phyloP scores from a whole-genome alignment of 2,797 vertebrate species.

The Artibeus lituratus region DNA sequence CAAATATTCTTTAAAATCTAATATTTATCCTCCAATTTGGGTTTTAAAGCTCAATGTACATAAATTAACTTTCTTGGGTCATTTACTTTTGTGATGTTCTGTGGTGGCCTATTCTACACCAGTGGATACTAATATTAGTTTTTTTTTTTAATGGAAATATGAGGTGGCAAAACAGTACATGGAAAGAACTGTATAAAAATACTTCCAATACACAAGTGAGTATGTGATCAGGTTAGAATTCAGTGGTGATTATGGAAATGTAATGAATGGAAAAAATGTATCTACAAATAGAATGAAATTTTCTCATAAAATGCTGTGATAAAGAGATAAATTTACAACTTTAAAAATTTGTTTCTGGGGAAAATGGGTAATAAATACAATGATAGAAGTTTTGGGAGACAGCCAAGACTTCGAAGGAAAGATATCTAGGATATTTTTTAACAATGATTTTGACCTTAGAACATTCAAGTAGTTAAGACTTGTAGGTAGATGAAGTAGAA shows the following conservation, averaged over 20 bases:
- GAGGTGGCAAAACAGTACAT: neutral
- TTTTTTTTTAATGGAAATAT: neutral
- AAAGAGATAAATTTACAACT: neutral
- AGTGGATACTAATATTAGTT: neutral
- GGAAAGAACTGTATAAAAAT: conserved; percentile 15
- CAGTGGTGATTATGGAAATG: neutral
- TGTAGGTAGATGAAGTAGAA: neutral
- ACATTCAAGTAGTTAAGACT: neutral
- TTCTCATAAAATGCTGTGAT: neutral
- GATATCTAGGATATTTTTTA: neutral
- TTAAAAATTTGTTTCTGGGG: neutral
- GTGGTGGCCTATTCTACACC: neutral
- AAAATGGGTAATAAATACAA: conserved; percentile 7
- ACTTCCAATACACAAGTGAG: neutral
- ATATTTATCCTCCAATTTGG: neutral
- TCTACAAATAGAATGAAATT: neutral
- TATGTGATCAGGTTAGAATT: neutral
- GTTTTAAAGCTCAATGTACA: neutral
- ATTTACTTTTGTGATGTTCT: conserved; percentile 3
- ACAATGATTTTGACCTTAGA: neutral
- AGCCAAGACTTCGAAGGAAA: neutral
- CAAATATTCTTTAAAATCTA: conserved; percentile 7
- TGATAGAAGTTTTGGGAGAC: neutral
- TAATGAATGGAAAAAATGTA: neutral
- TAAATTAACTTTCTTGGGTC: conserved; percentile 1